A percentile compares a stretch with the other conserved stretches of the same genome.
Conservation (phyloP, 1,140 invertebrate species). For the Euschistus heros region DNA sequence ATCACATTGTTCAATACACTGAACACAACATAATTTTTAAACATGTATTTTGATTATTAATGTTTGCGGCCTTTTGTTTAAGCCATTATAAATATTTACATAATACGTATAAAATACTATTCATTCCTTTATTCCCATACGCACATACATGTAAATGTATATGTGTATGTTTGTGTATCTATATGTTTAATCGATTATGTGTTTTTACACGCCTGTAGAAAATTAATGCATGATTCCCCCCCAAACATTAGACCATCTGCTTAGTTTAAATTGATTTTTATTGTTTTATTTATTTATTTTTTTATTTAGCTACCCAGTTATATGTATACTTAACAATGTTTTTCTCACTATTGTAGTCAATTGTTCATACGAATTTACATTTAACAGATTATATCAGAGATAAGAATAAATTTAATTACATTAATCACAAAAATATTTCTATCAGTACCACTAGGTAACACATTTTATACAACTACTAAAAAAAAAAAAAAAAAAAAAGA, state of each 20-base stretch:
- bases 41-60: constrained; percentile 2
- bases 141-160: constrained; percentile 4
- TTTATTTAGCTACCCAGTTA: constrained; percentile 1
- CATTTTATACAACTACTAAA: constrained; percentile 26
- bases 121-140: constrained; percentile 6
- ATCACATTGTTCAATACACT: constrained; percentile 13
- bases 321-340: background rate
- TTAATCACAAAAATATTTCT: background rate
- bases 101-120: constrained; percentile 27
- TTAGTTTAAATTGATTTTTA: constrained; percentile 3
- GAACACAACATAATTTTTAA: constrained; percentile 13
- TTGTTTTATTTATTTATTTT: background rate
- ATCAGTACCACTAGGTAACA: background rate
- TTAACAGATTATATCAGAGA: background rate
- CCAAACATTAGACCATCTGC: constrained; percentile 22
- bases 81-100: constrained; percentile 26
- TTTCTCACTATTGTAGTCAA: background rate
- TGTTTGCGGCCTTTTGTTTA: constrained; percentile 27
- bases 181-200: constrained; percentile 26
- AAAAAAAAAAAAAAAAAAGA: constrained; percentile 7
- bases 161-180: constrained; percentile 17
- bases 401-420: background rate
- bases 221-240: constrained; percentile 22
- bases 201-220: constrained; percentile 28
- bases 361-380: constrained; percentile 3